Evolutionary conservation across 2,797 vertebrate species (phyloP).

Genomic region (Epinephelus malabaricus): DNA sequence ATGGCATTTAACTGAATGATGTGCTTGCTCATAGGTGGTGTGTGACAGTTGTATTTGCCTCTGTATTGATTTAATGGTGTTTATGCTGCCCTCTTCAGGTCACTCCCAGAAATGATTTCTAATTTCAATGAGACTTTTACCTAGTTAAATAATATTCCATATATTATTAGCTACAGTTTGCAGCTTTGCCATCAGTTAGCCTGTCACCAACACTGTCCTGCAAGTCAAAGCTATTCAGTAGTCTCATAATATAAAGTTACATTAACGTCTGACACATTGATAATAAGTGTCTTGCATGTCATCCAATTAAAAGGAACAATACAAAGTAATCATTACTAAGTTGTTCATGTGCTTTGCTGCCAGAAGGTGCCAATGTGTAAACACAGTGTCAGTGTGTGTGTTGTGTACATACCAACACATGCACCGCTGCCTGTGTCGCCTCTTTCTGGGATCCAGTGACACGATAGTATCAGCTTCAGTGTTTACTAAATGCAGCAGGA

Average conservation of each 20-base stretch:
- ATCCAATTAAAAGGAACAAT: not conserved
- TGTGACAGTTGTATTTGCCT: no score
- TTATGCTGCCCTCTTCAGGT: no score
- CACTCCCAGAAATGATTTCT: no score
- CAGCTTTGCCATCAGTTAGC: not conserved
- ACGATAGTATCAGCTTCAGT: slow-evolving; percentile 16
- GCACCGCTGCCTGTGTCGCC: not conserved
- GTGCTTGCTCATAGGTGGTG: no score
- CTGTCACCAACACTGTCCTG: not conserved
- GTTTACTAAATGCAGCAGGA: slow-evolving; percentile 38
- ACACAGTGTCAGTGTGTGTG: not conserved
- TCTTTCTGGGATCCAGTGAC: slow-evolving; percentile 28
- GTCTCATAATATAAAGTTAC: no score
- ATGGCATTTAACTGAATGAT: no score
- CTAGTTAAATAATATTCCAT: no score
- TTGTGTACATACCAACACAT: slow-evolving; percentile 3
- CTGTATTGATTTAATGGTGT: no score
- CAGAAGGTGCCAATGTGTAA: not conserved
- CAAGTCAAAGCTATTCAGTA: not conserved
- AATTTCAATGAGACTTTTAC: no score
- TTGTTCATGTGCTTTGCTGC: not conserved
- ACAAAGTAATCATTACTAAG: not conserved
- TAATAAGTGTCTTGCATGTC: not conserved
- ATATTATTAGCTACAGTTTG: not conserved
- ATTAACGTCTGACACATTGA: not conserved